Evolutionary conservation across 2,888 invertebrate species (phyloP).

Genomic region (Eupithecia exiguata): DNA sequence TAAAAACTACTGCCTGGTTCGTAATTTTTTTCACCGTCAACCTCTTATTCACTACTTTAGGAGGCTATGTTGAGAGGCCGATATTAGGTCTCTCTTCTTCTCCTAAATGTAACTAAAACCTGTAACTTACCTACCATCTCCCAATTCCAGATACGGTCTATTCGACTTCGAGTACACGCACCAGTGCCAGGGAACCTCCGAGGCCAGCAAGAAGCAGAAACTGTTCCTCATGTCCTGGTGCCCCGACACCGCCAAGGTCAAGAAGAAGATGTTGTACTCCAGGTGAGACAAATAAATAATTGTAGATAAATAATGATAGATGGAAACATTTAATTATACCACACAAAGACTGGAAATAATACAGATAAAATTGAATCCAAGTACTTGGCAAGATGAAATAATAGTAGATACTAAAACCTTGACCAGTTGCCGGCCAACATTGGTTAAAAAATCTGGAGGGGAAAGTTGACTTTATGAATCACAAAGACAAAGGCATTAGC

Average conservation of each 20-base stretch:
- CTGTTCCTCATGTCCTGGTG: slow-evolving; percentile 99
- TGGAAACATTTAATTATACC: too few species aligned
- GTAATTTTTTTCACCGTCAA: neutral
- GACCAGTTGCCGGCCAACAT: too few species aligned
- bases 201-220: slow-evolving; percentile 98
- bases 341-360: too few species aligned
- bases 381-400: too few species aligned
- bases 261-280: slow-evolving; percentile 94
- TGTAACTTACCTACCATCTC: neutral
- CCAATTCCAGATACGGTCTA: slow-evolving; percentile 89
- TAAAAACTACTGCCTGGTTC: too few species aligned
- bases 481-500: too few species aligned
- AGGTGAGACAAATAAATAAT: slow-evolving; percentile 67
- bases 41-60: neutral
- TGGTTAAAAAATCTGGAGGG: too few species aligned
- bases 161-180: slow-evolving; percentile 99
- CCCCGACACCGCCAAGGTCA: slow-evolving; percentile 97
- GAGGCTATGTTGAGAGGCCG: neutral
- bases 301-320: too few species aligned
- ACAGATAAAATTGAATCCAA: too few species aligned
- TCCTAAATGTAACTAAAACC: neutral
- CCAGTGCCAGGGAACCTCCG: slow-evolving; percentile 98
- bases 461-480: too few species aligned
- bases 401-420: too few species aligned
- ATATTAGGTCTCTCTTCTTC: neutral